Conservation (phyloP, 2,113 vertebrate species). For the Pterocles gutturalis region DNA sequence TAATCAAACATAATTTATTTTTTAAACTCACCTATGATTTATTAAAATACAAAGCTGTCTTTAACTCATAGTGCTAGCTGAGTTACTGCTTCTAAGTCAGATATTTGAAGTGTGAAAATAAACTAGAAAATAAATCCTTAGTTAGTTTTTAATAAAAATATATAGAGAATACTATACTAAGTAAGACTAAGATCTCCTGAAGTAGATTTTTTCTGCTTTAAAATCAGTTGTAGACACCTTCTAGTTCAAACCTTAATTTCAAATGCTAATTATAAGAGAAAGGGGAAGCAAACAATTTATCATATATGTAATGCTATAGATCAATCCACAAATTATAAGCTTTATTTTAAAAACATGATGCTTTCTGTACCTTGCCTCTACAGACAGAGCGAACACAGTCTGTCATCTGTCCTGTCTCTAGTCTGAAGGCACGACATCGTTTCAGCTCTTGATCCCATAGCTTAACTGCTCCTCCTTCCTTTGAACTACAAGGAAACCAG, state of each 20-base stretch:
- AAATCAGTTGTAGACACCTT: not conserved
- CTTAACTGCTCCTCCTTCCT: slow-evolving; percentile 95
- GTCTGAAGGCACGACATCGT: slow-evolving; percentile 91
- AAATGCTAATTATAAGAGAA: not conserved
- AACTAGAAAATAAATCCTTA: not conserved
- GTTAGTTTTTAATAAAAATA: not conserved
- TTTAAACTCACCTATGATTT: not conserved
- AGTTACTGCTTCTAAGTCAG: not conserved
- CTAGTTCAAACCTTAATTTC: not conserved
- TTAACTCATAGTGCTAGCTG: not conserved
- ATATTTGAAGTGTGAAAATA: not conserved
- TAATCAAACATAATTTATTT: not conserved
- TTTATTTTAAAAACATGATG: not conserved
- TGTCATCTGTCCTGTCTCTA: slow-evolving; percentile 92
- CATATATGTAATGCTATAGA: not conserved
- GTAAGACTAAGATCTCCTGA: not conserved
- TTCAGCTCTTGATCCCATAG: slow-evolving; percentile 97
- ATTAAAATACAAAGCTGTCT: not conserved
- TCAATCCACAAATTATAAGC: not conserved
- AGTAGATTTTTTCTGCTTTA: not conserved
- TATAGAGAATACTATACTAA: not conserved
- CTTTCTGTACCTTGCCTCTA: slow-evolving; percentile 88
- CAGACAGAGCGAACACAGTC: slow-evolving; percentile 95
- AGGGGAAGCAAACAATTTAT: not conserved
- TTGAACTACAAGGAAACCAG: slow-evolving; percentile 81